A percentile compares a stretch with the other conserved stretches of the same genome.
Evolutionary conservation across 2,888 invertebrate genomes (phyloP).

Genomic region (Sinelater perroti): DNA sequence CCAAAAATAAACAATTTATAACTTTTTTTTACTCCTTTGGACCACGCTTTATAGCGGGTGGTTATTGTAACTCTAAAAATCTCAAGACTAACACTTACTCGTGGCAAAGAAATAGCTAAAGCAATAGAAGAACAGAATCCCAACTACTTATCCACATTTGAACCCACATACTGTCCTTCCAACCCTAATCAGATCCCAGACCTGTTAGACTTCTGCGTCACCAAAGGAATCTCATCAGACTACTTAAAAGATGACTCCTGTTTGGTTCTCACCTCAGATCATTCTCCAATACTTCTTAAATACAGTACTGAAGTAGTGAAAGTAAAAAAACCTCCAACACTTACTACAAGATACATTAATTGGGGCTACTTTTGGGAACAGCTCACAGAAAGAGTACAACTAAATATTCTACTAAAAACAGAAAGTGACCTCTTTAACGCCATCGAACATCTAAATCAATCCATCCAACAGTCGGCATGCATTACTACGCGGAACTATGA

Average conservation of each 20-base stretch:
- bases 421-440: conserved; percentile 5
- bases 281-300: conserved; percentile 4
- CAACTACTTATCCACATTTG: too few relatives aligned
- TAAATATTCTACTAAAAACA: conserved; percentile 12
- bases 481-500: not conserved
- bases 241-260: conserved; percentile 2
- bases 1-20: too few relatives aligned
- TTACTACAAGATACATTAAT: not conserved
- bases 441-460: conserved; percentile 4
- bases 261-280: not conserved
- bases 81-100: too few relatives aligned
- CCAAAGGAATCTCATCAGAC: not conserved
- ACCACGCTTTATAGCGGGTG: too few relatives aligned
- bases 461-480: conserved; percentile 3
- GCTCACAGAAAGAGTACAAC: conserved; percentile 4
- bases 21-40: too few relatives aligned
- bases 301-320: conserved; percentile 1
- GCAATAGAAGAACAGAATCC: too few relatives aligned
- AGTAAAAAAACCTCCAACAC: conserved; percentile 14
- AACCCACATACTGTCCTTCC: too few relatives aligned
- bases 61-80: too few relatives aligned
- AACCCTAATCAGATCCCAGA: conserved; percentile 4
- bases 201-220: conserved; percentile 4
- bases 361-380: conserved; percentile 9
- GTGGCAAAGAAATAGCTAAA: too few relatives aligned